Conservation (phyloP, 2,888 invertebrate genomes). For the Sphaerolaimus hirsutus region DNA sequence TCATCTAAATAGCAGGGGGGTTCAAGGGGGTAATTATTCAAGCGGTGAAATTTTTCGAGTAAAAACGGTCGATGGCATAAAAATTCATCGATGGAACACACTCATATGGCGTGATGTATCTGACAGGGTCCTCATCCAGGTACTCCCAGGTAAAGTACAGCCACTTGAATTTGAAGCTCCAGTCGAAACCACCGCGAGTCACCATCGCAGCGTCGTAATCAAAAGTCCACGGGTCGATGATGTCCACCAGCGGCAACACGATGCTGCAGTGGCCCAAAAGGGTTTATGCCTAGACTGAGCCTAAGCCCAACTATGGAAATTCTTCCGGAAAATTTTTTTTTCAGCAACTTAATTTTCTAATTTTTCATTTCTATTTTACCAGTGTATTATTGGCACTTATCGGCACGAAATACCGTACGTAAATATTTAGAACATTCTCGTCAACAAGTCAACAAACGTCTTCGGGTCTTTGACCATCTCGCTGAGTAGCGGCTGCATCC, state of each 20-base stretch:
- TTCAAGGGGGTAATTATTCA: too few relatives aligned
- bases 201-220: constrained; percentile 95
- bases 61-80: not conserved
- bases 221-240: constrained; percentile 90
- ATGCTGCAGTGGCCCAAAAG: too few relatives aligned
- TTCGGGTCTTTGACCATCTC: constrained; percentile 64
- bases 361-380: too few relatives aligned
- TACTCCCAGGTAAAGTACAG: constrained; percentile 55
- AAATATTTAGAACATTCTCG: not conserved
- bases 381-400: not conserved
- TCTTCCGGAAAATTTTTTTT: not conserved
- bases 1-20: too few relatives aligned
- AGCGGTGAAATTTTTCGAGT: too few relatives aligned
- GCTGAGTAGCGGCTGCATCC: constrained; percentile 76
- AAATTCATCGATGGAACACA: constrained; percentile 3
- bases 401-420: not conserved
- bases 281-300: too few relatives aligned
- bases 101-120: constrained; percentile 26
- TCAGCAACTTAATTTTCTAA: not conserved
- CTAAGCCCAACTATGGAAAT: too few relatives aligned
- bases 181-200: constrained; percentile 94
- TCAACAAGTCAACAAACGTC: constrained; percentile 16
- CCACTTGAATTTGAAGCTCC: constrained; percentile 82
- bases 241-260: constrained; percentile 92
- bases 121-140: constrained; percentile 41